Evolutionary conservation across 1,140 invertebrate genomes (phyloP), one percentile per base, ranked within the genome.

Genomic region (Drosophila guanche): DNA sequence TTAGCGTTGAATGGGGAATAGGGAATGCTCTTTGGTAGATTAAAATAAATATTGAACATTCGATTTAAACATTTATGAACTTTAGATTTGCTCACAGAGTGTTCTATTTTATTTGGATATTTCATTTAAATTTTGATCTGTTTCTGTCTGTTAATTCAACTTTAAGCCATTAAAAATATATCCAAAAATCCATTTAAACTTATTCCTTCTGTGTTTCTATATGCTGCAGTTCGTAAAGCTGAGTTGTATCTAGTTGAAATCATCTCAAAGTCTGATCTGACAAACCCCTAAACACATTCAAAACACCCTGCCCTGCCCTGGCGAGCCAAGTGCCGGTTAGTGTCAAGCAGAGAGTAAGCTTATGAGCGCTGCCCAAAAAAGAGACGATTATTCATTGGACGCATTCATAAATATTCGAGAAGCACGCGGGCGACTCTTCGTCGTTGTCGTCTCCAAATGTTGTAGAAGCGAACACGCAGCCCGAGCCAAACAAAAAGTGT

Each of bases 401-500:
- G 77, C 63, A 74, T 62, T 76, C 72, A 86, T 86, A 84, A 76
- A 84, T 86, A 84, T 72, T 73, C 81, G 72, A 79, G 75, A 78
- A 84, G 79, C 79, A 76, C 61, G 71, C 79, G 80, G 75, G 0
- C 48, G 65, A 72, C 60, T 56, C 45, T 68, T 60, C 51, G 48
- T 60, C 47, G 33, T 61, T 2, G 25, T 29, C 41, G 63, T 54
- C 65, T 48, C 61, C 61, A 55, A 68, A 66, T n/a, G 50, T 29
- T 47, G 46, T 56, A 10, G 50, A 52, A 40, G 14, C 43, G 50
- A 40, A 33, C 20, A 14, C 27, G 40, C 23, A 43, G 79, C 56
- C 55, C 60, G 54, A 81, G 81, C 69, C 85, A 79, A 89, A 83
- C 79, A 76, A 76, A 76, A 89, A 84, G 84, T 79, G 76, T 89